Evolutionary conservation across 2,797 vertebrate species (phyloP).

Genomic region (Gobionotothen gibberifrons): DNA sequence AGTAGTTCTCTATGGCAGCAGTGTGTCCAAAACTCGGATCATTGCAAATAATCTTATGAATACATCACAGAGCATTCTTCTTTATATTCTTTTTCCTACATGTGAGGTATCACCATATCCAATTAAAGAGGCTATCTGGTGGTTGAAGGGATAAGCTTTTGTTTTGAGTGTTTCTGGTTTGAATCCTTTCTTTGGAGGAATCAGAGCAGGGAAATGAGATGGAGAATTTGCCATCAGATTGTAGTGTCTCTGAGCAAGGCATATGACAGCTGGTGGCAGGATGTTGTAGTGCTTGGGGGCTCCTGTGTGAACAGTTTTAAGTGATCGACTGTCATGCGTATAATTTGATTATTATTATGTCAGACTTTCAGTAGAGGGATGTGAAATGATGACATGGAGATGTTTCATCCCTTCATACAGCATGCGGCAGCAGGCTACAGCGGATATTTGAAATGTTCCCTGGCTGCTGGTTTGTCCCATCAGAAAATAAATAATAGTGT

Average conservation of each 20-base stretch:
- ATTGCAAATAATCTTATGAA: not conserved
- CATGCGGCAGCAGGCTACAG: not conserved
- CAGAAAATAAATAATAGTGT: slow-evolving; percentile 11
- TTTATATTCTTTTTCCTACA: not conserved
- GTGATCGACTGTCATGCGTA: not conserved
- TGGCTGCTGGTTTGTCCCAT: not conserved
- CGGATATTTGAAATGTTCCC: not conserved
- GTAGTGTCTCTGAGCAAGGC: slow-evolving; percentile 12
- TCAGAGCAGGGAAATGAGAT: not conserved
- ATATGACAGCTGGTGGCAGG: not conserved
- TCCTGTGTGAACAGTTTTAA: not conserved
- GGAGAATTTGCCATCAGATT: not conserved
- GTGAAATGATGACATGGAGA: not conserved
- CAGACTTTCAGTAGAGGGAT: not conserved
- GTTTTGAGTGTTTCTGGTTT: slow-evolving; percentile 8
- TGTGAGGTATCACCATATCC: not conserved
- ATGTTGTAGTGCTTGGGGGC: not conserved
- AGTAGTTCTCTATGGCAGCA: not conserved
- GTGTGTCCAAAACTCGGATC: not conserved
- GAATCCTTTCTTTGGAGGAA: not conserved
- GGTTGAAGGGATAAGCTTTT: not conserved
- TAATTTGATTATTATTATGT: not conserved
- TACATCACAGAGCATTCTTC: not conserved
- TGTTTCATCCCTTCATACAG: not conserved
- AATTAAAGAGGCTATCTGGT: not conserved